Evolutionary conservation across 1,140 invertebrate genomes (phyloP).

Genomic region (Tetragnatha versicolor): DNA sequence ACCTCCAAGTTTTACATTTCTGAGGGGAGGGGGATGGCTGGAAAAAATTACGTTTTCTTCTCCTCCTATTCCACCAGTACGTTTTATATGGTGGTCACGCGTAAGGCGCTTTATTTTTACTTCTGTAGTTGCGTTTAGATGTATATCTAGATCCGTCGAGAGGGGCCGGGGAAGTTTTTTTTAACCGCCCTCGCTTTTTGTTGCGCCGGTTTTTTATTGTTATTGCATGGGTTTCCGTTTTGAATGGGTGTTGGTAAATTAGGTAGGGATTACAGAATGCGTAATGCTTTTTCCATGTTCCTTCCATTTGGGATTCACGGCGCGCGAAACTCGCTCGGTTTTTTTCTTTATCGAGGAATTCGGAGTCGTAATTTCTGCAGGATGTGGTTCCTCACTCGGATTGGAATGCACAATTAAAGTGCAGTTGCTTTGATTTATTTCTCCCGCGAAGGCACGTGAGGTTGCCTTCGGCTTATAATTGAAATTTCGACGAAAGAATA

Average conservation of each 20-base stretch:
- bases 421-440: no score
- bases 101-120: conserved; percentile 6
- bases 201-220: conserved; percentile 41
- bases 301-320: no score
- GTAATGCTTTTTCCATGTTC: conserved; percentile 19
- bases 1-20: conserved; percentile 45
- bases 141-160: conserved; percentile 12
- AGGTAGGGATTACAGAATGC: conserved; percentile 33
- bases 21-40: not conserved
- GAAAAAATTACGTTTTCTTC: not conserved
- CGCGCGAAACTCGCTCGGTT: no score
- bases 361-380: no score
- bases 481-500: no score
- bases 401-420: no score
- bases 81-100: conserved; percentile 8
- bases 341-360: no score
- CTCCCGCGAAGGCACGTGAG: no score
- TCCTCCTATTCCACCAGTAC: conserved; percentile 7
- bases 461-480: no score
- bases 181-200: not conserved
- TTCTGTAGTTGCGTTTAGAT: conserved; percentile 37
- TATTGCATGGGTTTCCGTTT: not conserved
- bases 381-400: no score
- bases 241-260: conserved; percentile 34
- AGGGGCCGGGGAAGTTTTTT: conserved; percentile 1